Base-by-base conservation (phyloP, 2,113 vertebrate species). In the Bolborhynchus lineola region DNA sequence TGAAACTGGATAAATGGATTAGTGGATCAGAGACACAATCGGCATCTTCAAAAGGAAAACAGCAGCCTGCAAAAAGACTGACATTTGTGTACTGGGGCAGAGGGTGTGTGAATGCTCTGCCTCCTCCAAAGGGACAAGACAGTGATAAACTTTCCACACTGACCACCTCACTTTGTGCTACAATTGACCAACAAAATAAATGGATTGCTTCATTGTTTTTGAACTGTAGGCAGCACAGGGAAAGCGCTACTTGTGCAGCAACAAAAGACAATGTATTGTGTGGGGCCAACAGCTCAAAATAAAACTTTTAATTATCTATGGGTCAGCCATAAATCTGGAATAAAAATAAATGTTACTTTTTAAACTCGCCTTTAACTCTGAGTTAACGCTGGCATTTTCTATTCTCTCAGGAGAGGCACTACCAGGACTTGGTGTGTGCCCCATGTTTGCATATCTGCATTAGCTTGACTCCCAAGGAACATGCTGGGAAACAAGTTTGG, bases 81-180 rank as follows among this genome's bases (percentile, higher is more conserved):
- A 98, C 98, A 97, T 98, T 98, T 97, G 97, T 98, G 97, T 97
- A 97, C 95, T 97, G 90, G 95, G 98, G 97, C 98, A 97, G 97
- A 95, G 97, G 98, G 98, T 97, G 97, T 97, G 98, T 97, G 98
- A 98, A 97, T 98, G 96, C 97, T 98, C 97, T 96, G 98, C 98
- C 98, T 98, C 97, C 97, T 98, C 98, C 98, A 98, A 98, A 97
- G 95, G 96, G 98, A 98, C 97, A 98, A 98, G 98, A 98, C 98
- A 98, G 98, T 98, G 98, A 99, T 98, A 98, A 99, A 99, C 98
- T 99, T 99, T 98, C 98, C 98, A 98, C 97, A 97, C 97, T 95
- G 96, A 96, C 98, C 97, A 98, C 97, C 97, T 97, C 98, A 97
- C 97, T 97, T 95, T 97, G 97, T 95, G 97, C 86, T 97, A 98